Evolutionary conservation across 2,113 vertebrate species (phyloP), one percentile per base, ranked within the genome.

Genomic region (Vanacampus margaritifer): DNA sequence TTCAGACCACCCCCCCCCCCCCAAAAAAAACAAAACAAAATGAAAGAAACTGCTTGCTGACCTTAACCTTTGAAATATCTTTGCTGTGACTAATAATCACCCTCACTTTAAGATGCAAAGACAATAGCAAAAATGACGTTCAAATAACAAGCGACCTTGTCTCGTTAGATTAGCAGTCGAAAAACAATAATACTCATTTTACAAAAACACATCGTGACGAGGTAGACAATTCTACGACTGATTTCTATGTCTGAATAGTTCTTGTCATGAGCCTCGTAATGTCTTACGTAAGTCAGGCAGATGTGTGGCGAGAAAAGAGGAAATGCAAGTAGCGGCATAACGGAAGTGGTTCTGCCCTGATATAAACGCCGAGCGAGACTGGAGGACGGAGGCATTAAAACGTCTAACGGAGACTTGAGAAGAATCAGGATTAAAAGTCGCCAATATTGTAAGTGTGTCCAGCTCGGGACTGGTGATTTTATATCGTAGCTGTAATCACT

Each of bases 301-400:
- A 85, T 86, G 87, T 51, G 75, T 43, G 66, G 63, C 74, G 72
- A 73, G 36, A 73, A 78, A 82, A 80, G 81, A 88, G 88, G 89
- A 92, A 92, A 89, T 87, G 87, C 82, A 90, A 92, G 88, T 87
- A 85, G 79, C 81, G 73, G 76, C 78, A 79, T 77, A 92, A 72
- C 92, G 92, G 91, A 93, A 93, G 90, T 92, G 86, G 89, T 91
- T 84, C 90, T 91, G 89, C 91, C 90, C 89, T 89, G 88, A 91
- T 88, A 85, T 86, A 89, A 76, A 87, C 87, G 87, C 83, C 78
- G 84, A 90, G 83, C 87, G 81, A 91, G 83, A 90, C 89, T 84
- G 54, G 87, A 90, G 86, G 86, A 90, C 89, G 85, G 87, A 90
- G 84, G 84, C 72, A 83, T 71, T 82, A 87, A 19, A 57, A 86